Evolutionary conservation across 30 jellyfish, hydroid and myxozoan species (phyloP), one percentile per base, ranked within the genome.

Genomic region (Cassiopea xamachana): DNA sequence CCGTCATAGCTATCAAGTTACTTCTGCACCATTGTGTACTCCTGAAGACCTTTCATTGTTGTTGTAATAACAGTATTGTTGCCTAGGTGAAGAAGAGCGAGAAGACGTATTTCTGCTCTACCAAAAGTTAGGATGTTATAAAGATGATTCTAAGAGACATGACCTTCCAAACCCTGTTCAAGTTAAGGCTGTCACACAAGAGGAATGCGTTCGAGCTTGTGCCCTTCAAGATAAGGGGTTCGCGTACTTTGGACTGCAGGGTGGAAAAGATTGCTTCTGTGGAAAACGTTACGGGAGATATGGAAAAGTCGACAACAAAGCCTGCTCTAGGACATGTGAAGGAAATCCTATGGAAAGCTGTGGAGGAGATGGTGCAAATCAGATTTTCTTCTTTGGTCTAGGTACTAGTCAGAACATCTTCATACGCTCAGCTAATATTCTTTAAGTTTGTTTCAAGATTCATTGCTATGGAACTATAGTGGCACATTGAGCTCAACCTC

Each of bases 81-180:
- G 12, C 60, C 8, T 68, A 88, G 88, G 90, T 47, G 98, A 92
- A 61, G 98, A 92, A 13, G 88, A 79, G 64, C 78, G 87, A 45
- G 98, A 92, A 83, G 98, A 92, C 67, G 90, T 92, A 0, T 92
- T 89, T 74, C 77, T 94, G 74, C 91, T 94, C 17, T 94, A 85
- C 81, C 98, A 94, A 77, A 94, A 94, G 64, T 93, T 94, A 45
- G 98, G 98, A 15, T 94, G 98, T 89, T 94, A 84, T 80, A 94
- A 86, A 39, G 98, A 94, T 48, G 89, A 94, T 77, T 74, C 85
- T 12, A 71, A 68, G 50, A 80, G 91, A 44, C 92, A 86, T 17
- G 98, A 94, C 72, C 85, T 94, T 77, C 91, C 96, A 74, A 86
- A 77, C 49, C 83, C 84, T 9, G 96, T 90, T 19, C 69, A 70